These are phyloP conservation scores for Musca domestica DNA, from an alignment of 1,140 invertebrate genomes.

Conservation along the genomic window DNA sequence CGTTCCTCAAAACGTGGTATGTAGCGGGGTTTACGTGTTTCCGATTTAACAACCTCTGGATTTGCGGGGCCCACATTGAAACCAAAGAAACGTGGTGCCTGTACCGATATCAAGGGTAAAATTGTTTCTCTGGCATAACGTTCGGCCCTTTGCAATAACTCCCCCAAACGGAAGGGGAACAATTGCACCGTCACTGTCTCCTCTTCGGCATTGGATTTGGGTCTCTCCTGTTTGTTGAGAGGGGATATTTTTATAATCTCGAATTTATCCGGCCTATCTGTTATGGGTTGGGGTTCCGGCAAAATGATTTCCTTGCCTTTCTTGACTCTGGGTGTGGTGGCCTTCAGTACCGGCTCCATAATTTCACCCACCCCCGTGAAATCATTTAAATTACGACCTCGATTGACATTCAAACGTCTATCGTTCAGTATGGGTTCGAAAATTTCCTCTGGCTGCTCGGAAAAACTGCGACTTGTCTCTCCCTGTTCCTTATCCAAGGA, in stretches of 20 bases:
- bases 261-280: neutral
- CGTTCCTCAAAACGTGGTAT: constrained; percentile 50
- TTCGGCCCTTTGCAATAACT: constrained; percentile 76
- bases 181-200: constrained; percentile 70
- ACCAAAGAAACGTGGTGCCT: constrained; percentile 68
- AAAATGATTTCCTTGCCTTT: constrained; percentile 52
- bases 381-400: constrained; percentile 48
- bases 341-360: constrained; percentile 68
- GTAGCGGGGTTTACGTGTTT: constrained; percentile 46
- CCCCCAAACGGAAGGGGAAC: constrained; percentile 70
- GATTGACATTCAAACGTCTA: constrained; percentile 32
- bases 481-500: constrained; percentile 54
- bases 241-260: constrained; percentile 24
- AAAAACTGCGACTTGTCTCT: constrained; percentile 63
- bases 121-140: constrained; percentile 74
- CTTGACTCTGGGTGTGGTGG: constrained; percentile 58
- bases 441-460: constrained; percentile 56
- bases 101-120: constrained; percentile 71
- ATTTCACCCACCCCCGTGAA: constrained; percentile 59
- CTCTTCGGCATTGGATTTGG: constrained; percentile 29
- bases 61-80: constrained; percentile 49
- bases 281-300: constrained; percentile 15
- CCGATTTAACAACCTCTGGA: constrained; percentile 25
- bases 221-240: neutral
- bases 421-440: constrained; percentile 50